Evolutionary conservation across 2,888 invertebrate species (phyloP).

Genomic region (Anodontia alba): DNA sequence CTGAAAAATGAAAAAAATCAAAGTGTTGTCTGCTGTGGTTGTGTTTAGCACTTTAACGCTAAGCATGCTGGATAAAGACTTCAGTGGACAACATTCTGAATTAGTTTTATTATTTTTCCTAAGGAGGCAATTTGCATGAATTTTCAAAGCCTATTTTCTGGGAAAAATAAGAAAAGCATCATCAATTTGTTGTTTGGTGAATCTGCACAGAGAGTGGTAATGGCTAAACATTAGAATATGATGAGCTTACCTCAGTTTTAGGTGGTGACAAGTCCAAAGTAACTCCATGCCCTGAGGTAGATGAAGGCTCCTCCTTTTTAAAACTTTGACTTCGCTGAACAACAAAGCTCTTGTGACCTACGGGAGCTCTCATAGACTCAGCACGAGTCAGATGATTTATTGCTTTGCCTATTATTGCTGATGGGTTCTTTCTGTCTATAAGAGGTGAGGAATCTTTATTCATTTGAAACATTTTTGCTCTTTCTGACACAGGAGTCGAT

Average conservation of each 20-base stretch:
- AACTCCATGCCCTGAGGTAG: constrained; percentile 34
- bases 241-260: constrained; percentile 48
- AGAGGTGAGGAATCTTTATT: constrained; percentile 26
- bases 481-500: constrained; percentile 57
- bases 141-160: no score
- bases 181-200: no score
- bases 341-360: constrained; percentile 27
- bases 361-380: constrained; percentile 51
- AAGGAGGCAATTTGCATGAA: no score
- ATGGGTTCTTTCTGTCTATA: constrained; percentile 48
- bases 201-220: no score
- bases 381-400: constrained; percentile 45
- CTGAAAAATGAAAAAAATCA: no score
- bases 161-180: no score
- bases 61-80: no score
- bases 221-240: no score
- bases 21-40: no score
- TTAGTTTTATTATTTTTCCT: no score
- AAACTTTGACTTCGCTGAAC: constrained; percentile 54
- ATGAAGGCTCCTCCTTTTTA: constrained; percentile 24
- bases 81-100: no score
- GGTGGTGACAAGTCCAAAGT: constrained; percentile 56
- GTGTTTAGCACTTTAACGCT: no score
- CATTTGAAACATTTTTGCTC: constrained; percentile 59
- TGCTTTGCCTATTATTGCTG: constrained; percentile 52